These are phyloP conservation scores for Galerucella calmariensis DNA, from an alignment of 2,888 invertebrate genomes.

Conservation along the genomic window DNA sequence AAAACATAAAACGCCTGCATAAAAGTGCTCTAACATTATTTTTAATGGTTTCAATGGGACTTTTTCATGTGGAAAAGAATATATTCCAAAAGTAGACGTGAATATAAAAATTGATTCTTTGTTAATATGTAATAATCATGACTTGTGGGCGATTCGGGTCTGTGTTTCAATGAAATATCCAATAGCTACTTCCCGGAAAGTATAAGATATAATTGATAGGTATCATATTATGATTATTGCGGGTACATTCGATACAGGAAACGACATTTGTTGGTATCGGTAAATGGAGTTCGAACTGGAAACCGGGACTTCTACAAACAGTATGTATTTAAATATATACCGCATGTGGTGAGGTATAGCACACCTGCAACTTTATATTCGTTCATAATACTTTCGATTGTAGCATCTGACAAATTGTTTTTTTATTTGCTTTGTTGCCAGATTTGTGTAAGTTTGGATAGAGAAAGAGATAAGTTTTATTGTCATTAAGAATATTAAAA, in stretches of 20 bases:
- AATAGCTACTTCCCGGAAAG: slow-evolving; percentile 52
- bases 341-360: slow-evolving; percentile 27
- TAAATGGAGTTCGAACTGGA: slow-evolving; percentile 36
- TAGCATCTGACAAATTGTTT: neutral
- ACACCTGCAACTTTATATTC: slow-evolving; percentile 35
- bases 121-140: neutral
- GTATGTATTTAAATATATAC: slow-evolving; percentile 15
- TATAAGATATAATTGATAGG: slow-evolving; percentile 54
- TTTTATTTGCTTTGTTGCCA: no score
- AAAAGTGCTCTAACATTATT: no score
- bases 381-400: neutral
- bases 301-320: slow-evolving; percentile 32
- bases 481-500: no score
- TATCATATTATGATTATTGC: slow-evolving; percentile 56
- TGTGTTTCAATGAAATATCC: slow-evolving; percentile 47
- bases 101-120: neutral
- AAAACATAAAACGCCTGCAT: no score
- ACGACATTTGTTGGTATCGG: slow-evolving; percentile 53
- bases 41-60: neutral
- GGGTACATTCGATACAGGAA: slow-evolving; percentile 55
- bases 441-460: no score
- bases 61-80: neutral
- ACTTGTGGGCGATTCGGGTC: neutral
- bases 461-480: no score
- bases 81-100: neutral